A percentile compares a stretch with the other conserved stretches of the same genome.
Conservation (phyloP, 2,888 invertebrate genomes). For the Hypolimnas misippus region DNA sequence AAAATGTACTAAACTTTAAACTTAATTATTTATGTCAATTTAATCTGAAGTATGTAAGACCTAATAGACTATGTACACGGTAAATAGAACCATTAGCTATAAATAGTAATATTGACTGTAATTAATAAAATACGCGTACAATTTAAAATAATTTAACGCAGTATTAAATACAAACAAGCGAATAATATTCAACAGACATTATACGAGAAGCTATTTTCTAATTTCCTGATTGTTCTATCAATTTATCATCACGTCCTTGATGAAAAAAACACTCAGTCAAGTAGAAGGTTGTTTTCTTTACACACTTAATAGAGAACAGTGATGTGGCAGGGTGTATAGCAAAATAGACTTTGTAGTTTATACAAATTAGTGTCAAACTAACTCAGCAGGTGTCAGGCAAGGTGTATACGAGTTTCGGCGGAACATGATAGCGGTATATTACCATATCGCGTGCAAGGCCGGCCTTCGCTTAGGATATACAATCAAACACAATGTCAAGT, state of each 20-base stretch:
- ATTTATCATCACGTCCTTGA: constrained; percentile 21
- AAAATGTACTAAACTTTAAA: no score
- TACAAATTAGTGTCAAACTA: constrained; percentile 5
- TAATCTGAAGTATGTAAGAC: no score
- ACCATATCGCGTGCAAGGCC: constrained; percentile 69
- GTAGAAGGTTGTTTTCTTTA: constrained; percentile 44
- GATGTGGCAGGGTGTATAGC: not conserved
- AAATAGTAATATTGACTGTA: no score
- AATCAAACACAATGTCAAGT: constrained; percentile 48
- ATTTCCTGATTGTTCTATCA: constrained; percentile 13
- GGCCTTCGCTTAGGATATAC: constrained; percentile 51
- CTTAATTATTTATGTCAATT: no score
- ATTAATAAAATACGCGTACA: no score
- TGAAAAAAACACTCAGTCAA: constrained; percentile 49
- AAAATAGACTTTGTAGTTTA: constrained; percentile 33
- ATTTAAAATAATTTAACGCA: no score
- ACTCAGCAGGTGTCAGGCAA: not conserved
- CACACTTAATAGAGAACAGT: constrained; percentile 23
- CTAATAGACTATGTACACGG: no score
- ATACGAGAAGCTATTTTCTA: not conserved
- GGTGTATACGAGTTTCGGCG: no score
- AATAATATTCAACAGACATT: no score
- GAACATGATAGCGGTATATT: constrained; percentile 59
- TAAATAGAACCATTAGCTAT: no score
- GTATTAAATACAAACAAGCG: no score